A percentile compares a stretch with the other conserved stretches of the same genome.
Conservation (phyloP, 2,113 vertebrate genomes). For the Galeopterus variegatus region DNA sequence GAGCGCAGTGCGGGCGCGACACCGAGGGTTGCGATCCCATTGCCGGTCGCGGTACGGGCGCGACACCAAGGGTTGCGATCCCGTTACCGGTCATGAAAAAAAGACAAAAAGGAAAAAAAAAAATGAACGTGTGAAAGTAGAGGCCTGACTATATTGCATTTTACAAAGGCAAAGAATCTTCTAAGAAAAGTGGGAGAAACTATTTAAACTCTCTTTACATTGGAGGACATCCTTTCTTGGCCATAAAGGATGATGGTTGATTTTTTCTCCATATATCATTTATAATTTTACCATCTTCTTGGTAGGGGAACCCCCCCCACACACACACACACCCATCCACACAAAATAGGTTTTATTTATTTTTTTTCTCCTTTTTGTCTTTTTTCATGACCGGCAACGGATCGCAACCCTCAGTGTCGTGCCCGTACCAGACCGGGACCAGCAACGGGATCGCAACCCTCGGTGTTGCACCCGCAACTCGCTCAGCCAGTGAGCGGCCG, state of each 20-base stretch:
- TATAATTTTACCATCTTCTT: slow-evolving; percentile 31
- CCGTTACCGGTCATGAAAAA: no score
- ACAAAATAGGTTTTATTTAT: background rate
- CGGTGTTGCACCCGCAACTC: no score
- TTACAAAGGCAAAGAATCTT: background rate
- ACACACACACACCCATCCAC: background rate
- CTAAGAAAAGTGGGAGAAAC: background rate
- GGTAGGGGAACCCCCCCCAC: background rate
- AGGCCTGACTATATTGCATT: background rate
- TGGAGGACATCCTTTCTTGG: background rate
- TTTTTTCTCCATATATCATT: background rate
- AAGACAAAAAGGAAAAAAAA: background rate
- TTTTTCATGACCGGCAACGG: no score
- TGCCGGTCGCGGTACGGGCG: no score
- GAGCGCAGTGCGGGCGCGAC: no score
- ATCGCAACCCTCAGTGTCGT: no score
- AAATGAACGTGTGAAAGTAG: slow-evolving; percentile 18
- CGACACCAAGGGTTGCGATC: no score
- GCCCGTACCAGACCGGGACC: no score
- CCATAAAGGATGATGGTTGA: background rate
- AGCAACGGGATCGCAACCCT: no score
- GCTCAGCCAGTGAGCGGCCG: no score
- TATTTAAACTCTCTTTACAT: background rate
- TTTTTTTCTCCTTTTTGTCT: no score
- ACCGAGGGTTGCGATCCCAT: no score